Conservation (phyloP, 2,797 vertebrate genomes). For the Staurois parvus region DNA sequence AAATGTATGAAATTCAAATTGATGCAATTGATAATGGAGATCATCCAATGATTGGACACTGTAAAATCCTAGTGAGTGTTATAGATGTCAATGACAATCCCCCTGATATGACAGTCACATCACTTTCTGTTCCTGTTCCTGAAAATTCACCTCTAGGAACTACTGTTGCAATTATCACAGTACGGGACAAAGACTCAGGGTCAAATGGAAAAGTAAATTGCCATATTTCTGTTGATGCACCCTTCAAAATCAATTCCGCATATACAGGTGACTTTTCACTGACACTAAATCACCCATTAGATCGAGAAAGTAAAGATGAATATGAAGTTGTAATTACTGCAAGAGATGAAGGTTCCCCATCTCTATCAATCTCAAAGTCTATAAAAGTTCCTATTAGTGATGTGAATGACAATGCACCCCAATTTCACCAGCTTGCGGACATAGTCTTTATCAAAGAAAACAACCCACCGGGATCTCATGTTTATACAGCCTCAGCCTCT, state of each 20-base stretch:
- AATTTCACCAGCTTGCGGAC: constrained; percentile 66
- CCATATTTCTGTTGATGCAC: constrained; percentile 48
- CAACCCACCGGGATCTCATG: constrained; percentile 68
- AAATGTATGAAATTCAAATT: constrained; percentile 80
- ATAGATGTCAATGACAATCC: constrained; percentile 66
- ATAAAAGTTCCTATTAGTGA: constrained; percentile 69
- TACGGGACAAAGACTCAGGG: constrained; percentile 71
- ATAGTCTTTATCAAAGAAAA: constrained; percentile 74
- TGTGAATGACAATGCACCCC: constrained; percentile 73
- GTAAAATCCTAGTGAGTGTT: constrained; percentile 76
- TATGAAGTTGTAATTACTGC: constrained; percentile 72
- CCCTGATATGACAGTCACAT: constrained; percentile 72
- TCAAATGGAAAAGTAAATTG: constrained; percentile 68
- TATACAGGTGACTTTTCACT: constrained; percentile 69
- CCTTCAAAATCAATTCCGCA: constrained; percentile 65
- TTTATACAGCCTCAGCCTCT: constrained; percentile 70
- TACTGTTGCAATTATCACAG: constrained; percentile 67
- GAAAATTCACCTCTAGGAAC: constrained; percentile 79
- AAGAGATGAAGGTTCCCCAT: constrained; percentile 70
- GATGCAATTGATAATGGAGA: constrained; percentile 79
- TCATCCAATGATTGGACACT: constrained; percentile 75
- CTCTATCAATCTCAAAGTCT: constrained; percentile 68
- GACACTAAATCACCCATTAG: constrained; percentile 67
- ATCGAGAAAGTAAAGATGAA: constrained; percentile 67
- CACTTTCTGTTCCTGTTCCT: constrained; percentile 74